phyloP scores from a whole-genome alignment of 2,888 invertebrate genomes.

The Agapostemon virescens region DNA sequence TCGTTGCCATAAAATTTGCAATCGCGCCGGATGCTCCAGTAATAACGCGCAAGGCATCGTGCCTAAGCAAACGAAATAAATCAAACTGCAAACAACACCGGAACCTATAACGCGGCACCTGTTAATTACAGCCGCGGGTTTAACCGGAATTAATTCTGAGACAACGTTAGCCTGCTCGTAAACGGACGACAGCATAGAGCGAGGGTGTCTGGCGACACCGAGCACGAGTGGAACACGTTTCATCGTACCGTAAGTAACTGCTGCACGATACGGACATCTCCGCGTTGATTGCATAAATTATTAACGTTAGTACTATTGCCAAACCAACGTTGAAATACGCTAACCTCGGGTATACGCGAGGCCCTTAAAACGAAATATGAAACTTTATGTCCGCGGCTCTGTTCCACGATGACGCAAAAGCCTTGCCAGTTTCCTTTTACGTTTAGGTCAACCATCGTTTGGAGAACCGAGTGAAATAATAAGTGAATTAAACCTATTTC shows the following conservation, averaged over 20 bases:
- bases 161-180: conserved; percentile 20
- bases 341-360: background rate
- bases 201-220: conserved; percentile 31
- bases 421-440: background rate
- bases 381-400: conserved; percentile 4
- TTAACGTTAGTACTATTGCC: conserved; percentile 54
- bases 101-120: conserved; percentile 30
- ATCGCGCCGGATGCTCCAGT: background rate
- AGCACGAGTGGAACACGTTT: conserved; percentile 36
- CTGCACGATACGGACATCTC: conserved; percentile 44
- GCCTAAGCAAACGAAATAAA: conserved; percentile 31
- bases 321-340: conserved; percentile 8
- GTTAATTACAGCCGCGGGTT: conserved; percentile 46
- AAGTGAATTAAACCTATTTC: background rate
- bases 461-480: background rate
- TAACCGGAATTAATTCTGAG: conserved; percentile 53
- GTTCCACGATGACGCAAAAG: background rate
- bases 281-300: conserved; percentile 64
- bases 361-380: background rate
- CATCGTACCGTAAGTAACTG: conserved; percentile 45
- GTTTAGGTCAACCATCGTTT: background rate
- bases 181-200: conserved; percentile 17
- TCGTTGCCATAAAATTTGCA: background rate
- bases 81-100: conserved; percentile 38
- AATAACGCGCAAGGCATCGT: background rate